phyloP scores from a whole-genome alignment of 2,797 vertebrate genomes.

The Aselliscus stoliczkanus region DNA sequence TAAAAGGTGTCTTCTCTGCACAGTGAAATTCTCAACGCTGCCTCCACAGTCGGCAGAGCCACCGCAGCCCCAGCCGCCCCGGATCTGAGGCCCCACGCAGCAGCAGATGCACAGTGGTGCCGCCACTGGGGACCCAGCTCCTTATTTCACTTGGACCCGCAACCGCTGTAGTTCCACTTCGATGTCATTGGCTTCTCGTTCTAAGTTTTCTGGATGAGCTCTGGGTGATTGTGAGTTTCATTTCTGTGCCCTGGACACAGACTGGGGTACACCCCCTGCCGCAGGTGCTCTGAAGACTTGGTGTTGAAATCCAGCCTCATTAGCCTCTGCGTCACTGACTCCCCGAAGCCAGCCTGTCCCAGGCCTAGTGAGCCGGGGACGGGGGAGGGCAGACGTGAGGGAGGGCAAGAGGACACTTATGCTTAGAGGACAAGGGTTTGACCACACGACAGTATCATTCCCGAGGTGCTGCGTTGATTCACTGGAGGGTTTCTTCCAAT shows the following conservation, averaged over 20 bases:
- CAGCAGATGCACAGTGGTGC: conserved; percentile 21
- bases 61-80: conserved; percentile 71
- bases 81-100: conserved; percentile 68
- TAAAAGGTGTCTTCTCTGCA: background rate
- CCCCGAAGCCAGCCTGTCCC: background rate
- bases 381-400: background rate
- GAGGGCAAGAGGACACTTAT: background rate
- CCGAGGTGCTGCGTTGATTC: background rate
- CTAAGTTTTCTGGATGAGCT: conserved; percentile 42
- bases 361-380: background rate
- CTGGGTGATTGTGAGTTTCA: conserved; percentile 31
- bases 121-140: conserved; percentile 70
- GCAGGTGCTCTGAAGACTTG: background rate
- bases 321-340: background rate
- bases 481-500: background rate
- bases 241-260: background rate
- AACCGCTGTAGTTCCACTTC: conserved; percentile 64
- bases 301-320: background rate
- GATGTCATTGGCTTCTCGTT: conserved; percentile 72
- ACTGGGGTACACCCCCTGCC: background rate
- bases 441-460: too few species aligned
- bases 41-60: conserved; percentile 86
- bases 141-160: conserved; percentile 68
- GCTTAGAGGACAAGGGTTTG: background rate
- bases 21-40: conserved; percentile 90